Base-by-base conservation (phyloP, 2,113 vertebrate genomes). In the Ochotona curzoniae region DNA sequence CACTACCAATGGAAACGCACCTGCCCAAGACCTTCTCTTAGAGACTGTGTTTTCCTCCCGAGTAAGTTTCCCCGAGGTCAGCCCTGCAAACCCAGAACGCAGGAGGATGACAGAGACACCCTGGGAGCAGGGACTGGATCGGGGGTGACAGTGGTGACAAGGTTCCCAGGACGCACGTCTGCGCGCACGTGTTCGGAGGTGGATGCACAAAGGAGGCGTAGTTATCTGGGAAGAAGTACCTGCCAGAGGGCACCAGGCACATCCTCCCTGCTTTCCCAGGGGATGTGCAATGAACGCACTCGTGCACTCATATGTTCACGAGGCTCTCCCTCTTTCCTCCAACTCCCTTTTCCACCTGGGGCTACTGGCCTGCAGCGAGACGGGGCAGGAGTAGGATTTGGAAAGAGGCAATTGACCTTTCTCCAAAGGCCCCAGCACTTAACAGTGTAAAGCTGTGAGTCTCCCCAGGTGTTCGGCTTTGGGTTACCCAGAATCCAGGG, bases 291-390 rank as follows among this genome's bases (percentile, higher is more conserved):
- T 0, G 25, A 74, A 30, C 51, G 25, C 70, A 30, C 51, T 57
- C 47, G 23, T 28, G 49, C n/a, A 30, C 26, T 20, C 51, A 15
- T n/a, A 30, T 0, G 2, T 1, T 20, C 25, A 38, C 12, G 17
- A 2, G 11, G 28, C 14, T 2, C 9, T 66, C 23, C 20, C 9
- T 17, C 66, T 28, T 66, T 28, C 20, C 9, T 17, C 66, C n/a
- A 8, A 13, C 8, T 15, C 25, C 23, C 38, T 44, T 44, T 30
- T 75, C 57, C 5, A 4, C 20, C 3, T 9, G 60, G 17, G n/a
- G 17, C 23, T 4, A 1, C 0, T 5, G 23, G 7, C 2, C 8
- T 8, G 51, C 26, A 8, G 11, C 38, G 21, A 35, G 30, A 51
- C 28, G 26, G 21, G n/a, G 14, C 4, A 57, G 0, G 63, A 3